Base-by-base conservation (phyloP, 2,888 invertebrate genomes). In the Chromoteleia sp. region DNA sequence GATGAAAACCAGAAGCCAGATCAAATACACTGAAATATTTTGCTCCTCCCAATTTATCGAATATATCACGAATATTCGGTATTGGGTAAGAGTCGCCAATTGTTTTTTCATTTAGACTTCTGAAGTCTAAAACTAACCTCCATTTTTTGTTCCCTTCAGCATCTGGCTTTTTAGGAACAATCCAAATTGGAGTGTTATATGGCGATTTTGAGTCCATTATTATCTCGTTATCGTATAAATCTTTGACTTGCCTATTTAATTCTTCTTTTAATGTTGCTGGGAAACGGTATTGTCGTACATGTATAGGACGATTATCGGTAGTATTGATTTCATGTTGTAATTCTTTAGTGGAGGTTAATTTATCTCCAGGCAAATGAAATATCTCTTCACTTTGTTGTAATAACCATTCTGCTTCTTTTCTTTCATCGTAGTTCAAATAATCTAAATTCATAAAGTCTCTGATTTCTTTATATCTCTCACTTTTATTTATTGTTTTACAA, bases 241-340 rank as follows among this genome's bases (percentile, higher is more conserved):
- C 25, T 6, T 25, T n/a, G 2, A 50, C 50, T 25, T 50, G 50
- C 1, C 25, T 10, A 1, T 50, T 8, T 3, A 50, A 7, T 25
- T 50, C 50, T 3, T 21, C 50, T 25, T 50, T 50, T 15, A 50
- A 12, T 15, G 7, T 15, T n/a, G 25, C 3, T 2, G 45, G 45
- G 3, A 19, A 19, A 19, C 45, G 17, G 10, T 45, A 45, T 19
- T 45, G 45, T 19, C 8, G 6, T 6, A 25, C 50, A 25, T 50
- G 6, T 12, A 50, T 25, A n/a, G 50, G 25, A 7, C 5, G 2
- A 15, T 50, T 8, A 50, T 50, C 50, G 7, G n/a, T 50, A 12
- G 50, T 50, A 50, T 50, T 50, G 1, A 50, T 50, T 21, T 50
- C 50, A 7, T 50, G 50, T 1, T 25, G 1, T 1, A 50, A n/a